Evolutionary conservation across 2,797 vertebrate genomes (phyloP).

Genomic region (Botia almorhae): DNA sequence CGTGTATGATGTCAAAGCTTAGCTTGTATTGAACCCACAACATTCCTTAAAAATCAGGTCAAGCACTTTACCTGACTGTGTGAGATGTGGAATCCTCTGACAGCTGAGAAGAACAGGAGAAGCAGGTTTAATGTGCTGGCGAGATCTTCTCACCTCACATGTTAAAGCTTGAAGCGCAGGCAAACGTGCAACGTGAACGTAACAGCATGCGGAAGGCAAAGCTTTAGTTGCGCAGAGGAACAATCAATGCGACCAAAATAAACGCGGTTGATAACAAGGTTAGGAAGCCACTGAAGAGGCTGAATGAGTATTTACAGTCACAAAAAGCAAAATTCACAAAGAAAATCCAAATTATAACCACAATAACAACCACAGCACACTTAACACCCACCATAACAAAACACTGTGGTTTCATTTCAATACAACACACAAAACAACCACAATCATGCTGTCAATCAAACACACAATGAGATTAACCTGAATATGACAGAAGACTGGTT

Average conservation of each 20-base stretch:
- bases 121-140: conserved; percentile 67
- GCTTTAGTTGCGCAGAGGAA: conserved; percentile 35
- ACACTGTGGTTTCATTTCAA: neutral
- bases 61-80: conserved; percentile 74
- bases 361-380: conserved; percentile 26
- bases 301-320: neutral
- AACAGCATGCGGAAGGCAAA: conserved; percentile 66
- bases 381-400: conserved; percentile 34
- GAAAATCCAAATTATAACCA: conserved; percentile 4
- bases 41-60: conserved; percentile 2
- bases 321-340: neutral
- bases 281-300: conserved; percentile 1
- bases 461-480: conserved; percentile 42
- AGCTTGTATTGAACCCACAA: conserved; percentile 29
- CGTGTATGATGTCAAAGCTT: neutral
- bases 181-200: conserved; percentile 47
- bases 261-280: conserved; percentile 1
- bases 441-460: conserved; percentile 23
- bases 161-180: conserved; percentile 53
- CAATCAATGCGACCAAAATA: conserved; percentile 17
- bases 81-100: conserved; percentile 68
- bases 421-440: conserved; percentile 8
- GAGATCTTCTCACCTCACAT: conserved; percentile 34
- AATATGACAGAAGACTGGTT: conserved; percentile 32
- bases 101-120: conserved; percentile 77